A percentile compares a stretch with the other conserved stretches of the same genome.
Conservation (phyloP, 1,140 invertebrate species). For the Calycopis cecrops region DNA sequence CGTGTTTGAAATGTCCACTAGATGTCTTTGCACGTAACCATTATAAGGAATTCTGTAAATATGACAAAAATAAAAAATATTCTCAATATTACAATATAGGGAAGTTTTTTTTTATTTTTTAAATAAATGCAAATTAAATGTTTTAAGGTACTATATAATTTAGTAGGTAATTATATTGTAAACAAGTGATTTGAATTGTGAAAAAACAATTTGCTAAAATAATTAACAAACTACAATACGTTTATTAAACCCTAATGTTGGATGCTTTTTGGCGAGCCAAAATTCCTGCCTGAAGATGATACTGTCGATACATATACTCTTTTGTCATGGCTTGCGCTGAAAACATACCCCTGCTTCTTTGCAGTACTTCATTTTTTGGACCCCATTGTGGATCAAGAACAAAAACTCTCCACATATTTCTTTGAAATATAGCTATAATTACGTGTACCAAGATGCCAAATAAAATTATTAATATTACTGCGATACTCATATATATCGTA, state of each 20-base stretch:
- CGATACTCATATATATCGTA: constrained; percentile 10
- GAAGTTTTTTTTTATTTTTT: too few relatives aligned
- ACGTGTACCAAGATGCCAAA: constrained; percentile 31
- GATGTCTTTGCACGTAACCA: too few relatives aligned
- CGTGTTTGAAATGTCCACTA: too few relatives aligned
- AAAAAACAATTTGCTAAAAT: too few relatives aligned
- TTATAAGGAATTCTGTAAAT: too few relatives aligned
- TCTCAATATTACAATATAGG: too few relatives aligned
- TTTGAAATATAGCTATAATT: constrained; percentile 29
- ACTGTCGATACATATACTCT: constrained; percentile 64
- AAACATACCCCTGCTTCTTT: constrained; percentile 60
- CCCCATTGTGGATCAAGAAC: constrained; percentile 47
- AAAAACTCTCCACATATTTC: constrained; percentile 25
- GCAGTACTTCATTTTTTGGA: constrained; percentile 41
- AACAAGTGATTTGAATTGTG: too few relatives aligned
- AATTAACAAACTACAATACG: constrained; percentile 2
- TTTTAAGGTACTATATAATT: too few relatives aligned
- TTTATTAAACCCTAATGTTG: constrained; percentile 34
- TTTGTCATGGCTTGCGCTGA: constrained; percentile 65
- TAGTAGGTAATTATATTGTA: too few relatives aligned
- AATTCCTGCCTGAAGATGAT: constrained; percentile 58
- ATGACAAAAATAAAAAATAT: too few relatives aligned
- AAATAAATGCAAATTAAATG: too few relatives aligned
- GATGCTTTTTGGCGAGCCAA: constrained; percentile 37
- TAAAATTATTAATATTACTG: constrained; percentile 19